Evolutionary conservation across 2,888 invertebrate genomes (phyloP).

Genomic region (Chrysotoxum bicinctum): DNA sequence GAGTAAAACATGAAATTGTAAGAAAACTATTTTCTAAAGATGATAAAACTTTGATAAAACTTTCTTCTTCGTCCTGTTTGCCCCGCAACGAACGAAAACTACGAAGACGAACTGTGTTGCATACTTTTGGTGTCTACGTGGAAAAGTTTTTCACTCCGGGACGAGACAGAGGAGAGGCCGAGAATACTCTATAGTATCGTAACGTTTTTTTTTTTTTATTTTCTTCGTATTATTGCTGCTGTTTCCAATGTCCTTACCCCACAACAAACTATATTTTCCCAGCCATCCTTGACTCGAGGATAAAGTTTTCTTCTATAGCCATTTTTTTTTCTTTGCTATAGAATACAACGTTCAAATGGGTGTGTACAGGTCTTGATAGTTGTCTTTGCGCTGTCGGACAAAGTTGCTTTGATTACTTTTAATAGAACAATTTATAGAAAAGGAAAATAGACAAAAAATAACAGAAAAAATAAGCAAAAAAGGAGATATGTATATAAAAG

Average conservation of each 20-base stretch:
- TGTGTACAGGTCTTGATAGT: conserved; percentile 55
- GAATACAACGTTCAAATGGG: conserved; percentile 35
- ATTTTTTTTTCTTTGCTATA: conserved; percentile 26
- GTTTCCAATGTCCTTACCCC: conserved; percentile 25
- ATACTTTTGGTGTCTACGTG: conserved; percentile 45
- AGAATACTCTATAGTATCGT: conserved; percentile 5
- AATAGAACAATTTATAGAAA: conserved; percentile 66
- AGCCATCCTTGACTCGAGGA: conserved; percentile 20
- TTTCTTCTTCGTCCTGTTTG: conserved; percentile 38
- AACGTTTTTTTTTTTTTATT: background rate
- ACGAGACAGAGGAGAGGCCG: background rate
- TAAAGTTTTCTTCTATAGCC: conserved; percentile 38
- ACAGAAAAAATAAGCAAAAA: background rate
- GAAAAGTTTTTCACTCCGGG: conserved; percentile 36
- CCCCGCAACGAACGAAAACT: background rate
- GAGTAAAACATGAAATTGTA: conserved; percentile 62
- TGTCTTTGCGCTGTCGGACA: conserved; percentile 63
- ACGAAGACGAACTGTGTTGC: conserved; percentile 15
- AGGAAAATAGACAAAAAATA: conserved; percentile 17
- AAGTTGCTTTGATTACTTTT: conserved; percentile 72
- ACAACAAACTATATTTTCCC: conserved; percentile 1
- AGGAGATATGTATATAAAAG: conserved; percentile 4
- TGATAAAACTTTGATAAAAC: conserved; percentile 70
- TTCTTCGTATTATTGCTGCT: background rate
- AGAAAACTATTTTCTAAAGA: conserved; percentile 71